Conservation (phyloP, 2,888 invertebrate genomes). For the Ectobius pallidus region DNA sequence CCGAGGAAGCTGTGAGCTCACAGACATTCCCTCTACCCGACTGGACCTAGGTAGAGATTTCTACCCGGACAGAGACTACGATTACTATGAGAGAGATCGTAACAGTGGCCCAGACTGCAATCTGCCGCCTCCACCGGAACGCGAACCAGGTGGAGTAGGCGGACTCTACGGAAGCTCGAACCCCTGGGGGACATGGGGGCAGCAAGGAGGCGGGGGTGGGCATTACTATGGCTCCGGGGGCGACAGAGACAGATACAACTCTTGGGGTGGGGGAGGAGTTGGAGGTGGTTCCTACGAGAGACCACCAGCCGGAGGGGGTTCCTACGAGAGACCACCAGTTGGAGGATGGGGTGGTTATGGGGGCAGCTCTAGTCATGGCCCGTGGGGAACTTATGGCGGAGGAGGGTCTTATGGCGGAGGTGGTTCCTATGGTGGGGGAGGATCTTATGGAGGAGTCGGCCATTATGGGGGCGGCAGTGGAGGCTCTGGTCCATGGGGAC, state of each 20-base stretch:
- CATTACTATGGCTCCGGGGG: constrained; percentile 36
- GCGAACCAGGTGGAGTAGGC: not conserved
- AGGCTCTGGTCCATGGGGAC: not conserved
- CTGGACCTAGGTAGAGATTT: constrained; percentile 70
- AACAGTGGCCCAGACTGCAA: constrained; percentile 58
- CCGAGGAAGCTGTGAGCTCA: constrained; percentile 78
- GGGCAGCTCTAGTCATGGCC: not conserved
- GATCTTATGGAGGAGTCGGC: too few relatives aligned
- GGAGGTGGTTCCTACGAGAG: constrained; percentile 26
- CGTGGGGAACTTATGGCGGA: constrained; percentile 6
- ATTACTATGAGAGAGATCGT: constrained; percentile 79
- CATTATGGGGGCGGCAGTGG: too few relatives aligned
- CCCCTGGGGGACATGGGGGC: not conserved
- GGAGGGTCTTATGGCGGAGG: constrained; percentile 32
- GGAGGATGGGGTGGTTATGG: constrained; percentile 22
- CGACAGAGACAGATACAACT: constrained; percentile 17
- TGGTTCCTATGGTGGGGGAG: constrained; percentile 39
- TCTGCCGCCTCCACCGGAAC: not conserved
- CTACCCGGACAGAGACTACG: constrained; percentile 72
- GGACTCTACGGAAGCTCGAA: constrained; percentile 6
- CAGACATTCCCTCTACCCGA: constrained; percentile 71
- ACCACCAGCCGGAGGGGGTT: constrained; percentile 23
- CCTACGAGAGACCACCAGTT: constrained; percentile 33
- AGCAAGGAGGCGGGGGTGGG: not conserved
- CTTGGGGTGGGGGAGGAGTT: not conserved